Conservation (phyloP, 2,797 vertebrate genomes). For the Artibeus jamaicensis region DNA sequence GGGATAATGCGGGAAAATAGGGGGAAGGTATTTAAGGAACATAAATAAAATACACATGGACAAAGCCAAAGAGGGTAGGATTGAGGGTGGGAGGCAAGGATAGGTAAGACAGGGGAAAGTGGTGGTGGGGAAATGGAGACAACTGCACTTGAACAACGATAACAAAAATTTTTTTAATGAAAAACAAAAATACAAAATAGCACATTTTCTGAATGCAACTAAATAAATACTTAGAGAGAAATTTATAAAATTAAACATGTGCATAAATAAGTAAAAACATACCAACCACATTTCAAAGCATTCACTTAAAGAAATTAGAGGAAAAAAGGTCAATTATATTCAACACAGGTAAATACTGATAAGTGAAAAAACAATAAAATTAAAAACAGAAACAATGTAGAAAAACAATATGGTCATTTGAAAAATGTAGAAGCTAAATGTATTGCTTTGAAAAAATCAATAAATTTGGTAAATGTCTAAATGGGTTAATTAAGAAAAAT, state of each 20-base stretch:
- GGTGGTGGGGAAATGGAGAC: no score
- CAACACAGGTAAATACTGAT: background rate
- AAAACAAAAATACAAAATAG: background rate
- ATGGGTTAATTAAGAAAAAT: background rate
- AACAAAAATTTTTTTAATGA: no score
- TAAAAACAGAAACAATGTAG: background rate
- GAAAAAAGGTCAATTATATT: background rate
- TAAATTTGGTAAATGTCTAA: background rate
- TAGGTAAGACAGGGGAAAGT: no score
- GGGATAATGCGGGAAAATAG: no score
- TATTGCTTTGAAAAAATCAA: background rate
- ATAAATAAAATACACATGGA: no score
- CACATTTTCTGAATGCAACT: background rate
- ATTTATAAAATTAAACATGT: background rate
- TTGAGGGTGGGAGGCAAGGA: no score
- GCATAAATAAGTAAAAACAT: background rate
- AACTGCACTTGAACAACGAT: no score
- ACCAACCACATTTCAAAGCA: background rate
- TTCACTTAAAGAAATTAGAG: background rate
- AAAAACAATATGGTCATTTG: background rate
- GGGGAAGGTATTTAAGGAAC: no score
- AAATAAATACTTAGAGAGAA: background rate
- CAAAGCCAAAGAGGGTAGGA: no score
- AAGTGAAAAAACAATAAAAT: background rate
- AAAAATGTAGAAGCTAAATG: no score